These are phyloP conservation scores for Actinia tenebrosa DNA, from an alignment of 64 coral and sea anemone species.

Conservation along the genomic window DNA sequence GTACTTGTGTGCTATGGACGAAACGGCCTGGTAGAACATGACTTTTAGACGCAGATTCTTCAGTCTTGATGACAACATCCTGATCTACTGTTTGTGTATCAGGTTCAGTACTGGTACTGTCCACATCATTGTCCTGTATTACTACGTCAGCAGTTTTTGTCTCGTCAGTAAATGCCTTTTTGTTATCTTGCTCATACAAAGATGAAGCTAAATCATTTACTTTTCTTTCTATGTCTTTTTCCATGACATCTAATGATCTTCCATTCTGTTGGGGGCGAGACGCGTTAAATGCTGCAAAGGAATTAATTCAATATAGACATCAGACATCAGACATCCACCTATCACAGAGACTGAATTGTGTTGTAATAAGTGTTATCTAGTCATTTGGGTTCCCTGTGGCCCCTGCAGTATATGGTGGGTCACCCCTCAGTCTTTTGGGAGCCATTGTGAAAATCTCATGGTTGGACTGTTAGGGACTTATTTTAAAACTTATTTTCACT, in stretches of 20 bases:
- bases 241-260: slow-evolving; percentile 17
- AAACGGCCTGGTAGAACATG: neutral
- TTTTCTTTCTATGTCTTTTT: slow-evolving; percentile 54
- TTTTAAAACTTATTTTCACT: no score
- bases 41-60: neutral
- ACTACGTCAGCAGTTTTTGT: neutral
- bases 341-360: no score
- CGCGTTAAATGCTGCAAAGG: slow-evolving; percentile 27
- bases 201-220: slow-evolving; percentile 32
- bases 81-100: neutral
- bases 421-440: no score
- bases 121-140: neutral
- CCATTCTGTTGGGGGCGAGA: slow-evolving; percentile 4
- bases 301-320: neutral
- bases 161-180: neutral
- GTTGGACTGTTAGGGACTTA: no score
- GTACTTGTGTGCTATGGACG: neutral
- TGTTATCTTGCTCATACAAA: neutral
- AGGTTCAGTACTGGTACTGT: neutral
- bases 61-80: neutral
- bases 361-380: no score
- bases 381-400: no score
- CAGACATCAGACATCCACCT: no score
- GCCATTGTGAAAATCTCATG: no score
- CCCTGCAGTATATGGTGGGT: no score